Evolutionary conservation across 2,113 vertebrate species (phyloP).

Genomic region (Toxostoma redivivum): DNA sequence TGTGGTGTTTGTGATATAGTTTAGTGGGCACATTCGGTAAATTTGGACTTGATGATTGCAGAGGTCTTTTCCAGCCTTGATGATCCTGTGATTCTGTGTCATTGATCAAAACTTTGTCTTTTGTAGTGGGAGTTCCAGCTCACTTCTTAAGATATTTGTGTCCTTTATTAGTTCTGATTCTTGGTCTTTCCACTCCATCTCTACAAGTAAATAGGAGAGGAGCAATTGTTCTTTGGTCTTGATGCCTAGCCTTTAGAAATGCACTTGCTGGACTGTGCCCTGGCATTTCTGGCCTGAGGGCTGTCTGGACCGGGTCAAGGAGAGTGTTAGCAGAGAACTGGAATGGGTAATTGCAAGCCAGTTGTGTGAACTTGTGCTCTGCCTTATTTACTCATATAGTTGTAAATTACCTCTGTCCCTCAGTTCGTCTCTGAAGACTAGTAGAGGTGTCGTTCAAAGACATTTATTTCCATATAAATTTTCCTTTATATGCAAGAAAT

Average conservation of each 20-base stretch:
- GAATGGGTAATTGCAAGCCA: background rate
- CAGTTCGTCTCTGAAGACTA: background rate
- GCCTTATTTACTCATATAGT: background rate
- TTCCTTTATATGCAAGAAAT: background rate
- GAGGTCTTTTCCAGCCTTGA: background rate
- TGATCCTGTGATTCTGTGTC: background rate
- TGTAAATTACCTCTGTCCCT: background rate
- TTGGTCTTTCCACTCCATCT: background rate
- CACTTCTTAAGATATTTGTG: background rate
- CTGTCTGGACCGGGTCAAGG: background rate
- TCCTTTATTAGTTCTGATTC: background rate
- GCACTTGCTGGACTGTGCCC: background rate
- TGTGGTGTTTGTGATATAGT: background rate
- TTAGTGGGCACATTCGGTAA: accelerated
- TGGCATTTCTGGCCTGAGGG: background rate
- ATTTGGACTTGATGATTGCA: background rate
- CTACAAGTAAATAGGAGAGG: background rate
- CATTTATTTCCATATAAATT: background rate
- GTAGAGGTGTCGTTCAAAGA: background rate
- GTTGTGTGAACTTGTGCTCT: background rate
- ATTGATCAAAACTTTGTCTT: background rate
- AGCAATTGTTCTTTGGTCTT: background rate
- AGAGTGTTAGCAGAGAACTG: background rate
- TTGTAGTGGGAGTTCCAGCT: background rate
- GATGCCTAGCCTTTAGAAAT: background rate